Base-by-base conservation (phyloP, 2,113 vertebrate species). In the Megalops atlanticus region DNA sequence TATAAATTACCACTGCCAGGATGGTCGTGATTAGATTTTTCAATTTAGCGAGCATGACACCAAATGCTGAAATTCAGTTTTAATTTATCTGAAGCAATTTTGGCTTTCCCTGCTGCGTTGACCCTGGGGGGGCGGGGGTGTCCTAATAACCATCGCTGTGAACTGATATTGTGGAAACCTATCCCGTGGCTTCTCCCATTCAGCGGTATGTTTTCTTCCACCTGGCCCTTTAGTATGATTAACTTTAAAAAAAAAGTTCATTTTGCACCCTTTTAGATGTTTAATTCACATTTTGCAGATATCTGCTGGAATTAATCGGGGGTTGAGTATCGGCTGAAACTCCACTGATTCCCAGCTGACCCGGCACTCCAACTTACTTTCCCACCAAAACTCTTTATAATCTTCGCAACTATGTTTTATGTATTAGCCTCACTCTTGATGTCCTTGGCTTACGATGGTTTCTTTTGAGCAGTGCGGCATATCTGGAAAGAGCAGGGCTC, bases 21-120 rank as follows among this genome's bases (percentile, higher is more conserved):
- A 73, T 38, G 80, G 24, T 36, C 41, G 38, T 84, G 76, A 84
- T 84, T 78, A 76, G 36, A 79, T 74, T 84, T 79, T 79, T 77
- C 78, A 85, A 73, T 82, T 83, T 33, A 83, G 27, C 31, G 11
- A 47, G 81, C 49, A 38, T 85, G 41, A 78, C 78, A 80, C 54
- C 36, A 81, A 35, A 84, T 49, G 45, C 45, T 47, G 2, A 79
- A 52, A 71, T 81, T 84, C 54, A 7, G 0, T 82, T 84, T 69
- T 58, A 72, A 69, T 84, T 69, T 35, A 84, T 83, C 43, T 11
- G 1, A 52, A 73, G n/a, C 31, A 69, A 39, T 74, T 83, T 31
- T 16, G 73, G 70, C 78, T 81, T 45, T 71, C 31, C 3, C 27
- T 74, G 77, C 33, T 10, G 64, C 31, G 14, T 77, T 41, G 15